A percentile compares a stretch with the other conserved stretches of the same genome.
Conservation (phyloP, 2,888 invertebrate species). For the Sycophila texana region DNA sequence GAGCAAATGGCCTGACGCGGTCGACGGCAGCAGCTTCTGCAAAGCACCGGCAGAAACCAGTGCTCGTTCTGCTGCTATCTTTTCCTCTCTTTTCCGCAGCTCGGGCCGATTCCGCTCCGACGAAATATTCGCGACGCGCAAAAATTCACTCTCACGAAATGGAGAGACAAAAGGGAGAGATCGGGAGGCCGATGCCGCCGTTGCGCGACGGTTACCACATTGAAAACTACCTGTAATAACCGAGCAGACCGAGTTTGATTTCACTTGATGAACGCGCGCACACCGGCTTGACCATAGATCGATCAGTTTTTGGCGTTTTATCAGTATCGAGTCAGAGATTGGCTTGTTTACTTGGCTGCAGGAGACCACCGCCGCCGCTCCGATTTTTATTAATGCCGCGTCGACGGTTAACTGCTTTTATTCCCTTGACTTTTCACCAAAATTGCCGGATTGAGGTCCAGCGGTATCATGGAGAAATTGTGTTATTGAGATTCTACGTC, state of each 20-base stretch:
- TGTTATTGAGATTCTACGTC: too few relatives aligned
- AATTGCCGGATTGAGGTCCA: conserved; percentile 23
- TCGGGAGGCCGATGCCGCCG: background rate
- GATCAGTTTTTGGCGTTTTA: conserved; percentile 52
- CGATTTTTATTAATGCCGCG: conserved; percentile 52
- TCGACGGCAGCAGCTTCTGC: conserved; percentile 57
- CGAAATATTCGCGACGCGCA: conserved; percentile 42
- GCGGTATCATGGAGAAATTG: background rate
- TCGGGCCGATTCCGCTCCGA: background rate
- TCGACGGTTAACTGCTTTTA: conserved; percentile 50
- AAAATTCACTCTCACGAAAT: conserved; percentile 40
- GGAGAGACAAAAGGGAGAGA: background rate
- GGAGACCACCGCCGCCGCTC: conserved; percentile 6
- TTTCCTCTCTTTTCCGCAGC: conserved; percentile 40
- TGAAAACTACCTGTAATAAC: conserved; percentile 55
- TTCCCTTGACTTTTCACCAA: conserved; percentile 32
- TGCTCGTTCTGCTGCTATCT: background rate
- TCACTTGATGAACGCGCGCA: conserved; percentile 48
- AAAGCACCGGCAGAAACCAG: too few relatives aligned
- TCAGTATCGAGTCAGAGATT: conserved; percentile 43
- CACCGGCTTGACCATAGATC: conserved; percentile 28
- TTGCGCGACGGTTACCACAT: conserved; percentile 26
- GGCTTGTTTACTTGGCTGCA: conserved; percentile 49
- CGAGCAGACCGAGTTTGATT: conserved; percentile 54
- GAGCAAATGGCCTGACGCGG: conserved; percentile 72